Evolutionary conservation across 2,888 invertebrate genomes (phyloP), one percentile per base, ranked within the genome.

Genomic region (Lasioglossum vierecki): DNA sequence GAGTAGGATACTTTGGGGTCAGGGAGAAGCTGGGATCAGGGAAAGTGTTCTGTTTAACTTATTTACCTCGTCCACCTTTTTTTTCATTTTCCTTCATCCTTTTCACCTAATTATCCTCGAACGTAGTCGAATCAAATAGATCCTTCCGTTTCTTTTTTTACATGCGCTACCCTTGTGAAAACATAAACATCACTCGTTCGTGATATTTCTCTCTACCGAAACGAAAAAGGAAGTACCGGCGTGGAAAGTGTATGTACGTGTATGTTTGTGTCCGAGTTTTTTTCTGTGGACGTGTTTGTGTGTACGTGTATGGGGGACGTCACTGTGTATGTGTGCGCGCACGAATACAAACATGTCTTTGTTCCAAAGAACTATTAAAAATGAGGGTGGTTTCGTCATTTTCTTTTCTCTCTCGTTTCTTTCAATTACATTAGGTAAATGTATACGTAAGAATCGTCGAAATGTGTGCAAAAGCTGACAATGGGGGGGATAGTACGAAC

Each of bases 1-100:
- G 93, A 93, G 93, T 93, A 93, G 93, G 93, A 93, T 93, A 93
- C 93, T 93, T 94, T 92, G 92, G 93, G 93, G 92, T 91, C 91
- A 93, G 93, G 93, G 93, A 93, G 93, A 93, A 93, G 93, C 93
- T 91, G 92, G 93, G 93, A 90, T 90, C 87, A 92, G 91, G 91
- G 92, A 90, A 90, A 91, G 91, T 93, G 92, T 91, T 91, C 92
- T 93, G 91, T 87, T 91, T 85, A 88, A 88, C 86, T 88, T 88
- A 83, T 89, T 80, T 85, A 72, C 79, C 87, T 84, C 83, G 57
- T 83, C 74, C 49, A 70, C 70, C 80, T 75, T 73, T 46, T 79
- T 86, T 82, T 75, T 41, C 79, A 41, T 63, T 84, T 83, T 44
- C 73, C 76, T 83, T 80, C 74, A 57, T 81, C 84, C 66, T 76